phyloP scores from a whole-genome alignment of 1,140 invertebrate genomes.

The Triops cancriformis region DNA sequence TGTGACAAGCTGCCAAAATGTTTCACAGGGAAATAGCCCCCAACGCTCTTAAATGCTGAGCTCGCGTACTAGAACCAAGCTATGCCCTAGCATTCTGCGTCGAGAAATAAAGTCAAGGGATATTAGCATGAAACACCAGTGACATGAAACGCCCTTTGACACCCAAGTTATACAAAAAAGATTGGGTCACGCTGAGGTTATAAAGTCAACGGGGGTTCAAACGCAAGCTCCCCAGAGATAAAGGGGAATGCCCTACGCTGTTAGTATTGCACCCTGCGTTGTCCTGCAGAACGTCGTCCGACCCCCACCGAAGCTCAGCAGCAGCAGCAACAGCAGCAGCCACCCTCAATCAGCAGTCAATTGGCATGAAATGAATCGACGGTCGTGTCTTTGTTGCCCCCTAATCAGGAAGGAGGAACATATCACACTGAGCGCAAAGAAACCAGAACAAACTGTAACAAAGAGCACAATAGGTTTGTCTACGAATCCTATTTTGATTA shows the following conservation, averaged over 20 bases:
- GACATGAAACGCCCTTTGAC: slow-evolving; percentile 9
- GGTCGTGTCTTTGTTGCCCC: neutral
- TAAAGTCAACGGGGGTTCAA: slow-evolving; percentile 1
- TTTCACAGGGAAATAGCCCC: neutral
- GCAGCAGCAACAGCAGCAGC: neutral
- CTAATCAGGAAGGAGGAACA: neutral
- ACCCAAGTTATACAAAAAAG: neutral
- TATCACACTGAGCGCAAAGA: neutral
- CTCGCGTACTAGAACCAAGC: neutral
- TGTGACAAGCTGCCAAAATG: slow-evolving; percentile 6
- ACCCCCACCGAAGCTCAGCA: neutral
- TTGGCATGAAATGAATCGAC: slow-evolving; percentile 10
- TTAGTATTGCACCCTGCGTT: slow-evolving; percentile 1
- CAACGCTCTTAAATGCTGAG: neutral
- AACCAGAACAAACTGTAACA: neutral
- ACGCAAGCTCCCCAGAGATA: neutral
- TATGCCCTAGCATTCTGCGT: neutral
- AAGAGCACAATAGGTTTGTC: neutral
- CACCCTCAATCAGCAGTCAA: slow-evolving; percentile 4
- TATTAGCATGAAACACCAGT: slow-evolving; percentile 1
- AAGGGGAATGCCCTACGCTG: neutral
- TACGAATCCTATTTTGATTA: neutral
- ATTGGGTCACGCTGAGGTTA: slow-evolving; percentile 8
- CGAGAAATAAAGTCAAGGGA: neutral
- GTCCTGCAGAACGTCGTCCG: neutral